Evolutionary conservation across 2,797 vertebrate species (phyloP).

Genomic region (Syngnathus rostellatus): DNA sequence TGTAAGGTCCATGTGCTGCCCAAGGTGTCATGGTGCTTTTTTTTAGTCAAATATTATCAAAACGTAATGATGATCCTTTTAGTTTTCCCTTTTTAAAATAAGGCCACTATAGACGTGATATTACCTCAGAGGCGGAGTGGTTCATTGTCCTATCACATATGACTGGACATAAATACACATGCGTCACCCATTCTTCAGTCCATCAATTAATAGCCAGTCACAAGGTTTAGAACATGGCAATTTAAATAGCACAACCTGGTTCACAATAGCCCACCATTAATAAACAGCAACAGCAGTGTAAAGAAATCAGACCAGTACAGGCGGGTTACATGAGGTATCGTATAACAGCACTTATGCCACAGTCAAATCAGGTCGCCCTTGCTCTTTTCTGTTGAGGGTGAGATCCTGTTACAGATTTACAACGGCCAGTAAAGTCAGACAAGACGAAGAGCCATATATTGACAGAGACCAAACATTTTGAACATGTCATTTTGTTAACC

Average conservation of each 20-base stretch:
- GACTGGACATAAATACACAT: conserved; percentile 1
- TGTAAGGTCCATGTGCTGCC: background rate
- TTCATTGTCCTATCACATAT: background rate
- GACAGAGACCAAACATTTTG: background rate
- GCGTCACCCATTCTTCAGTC: conserved; percentile 4
- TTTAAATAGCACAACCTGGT: conserved; percentile 45
- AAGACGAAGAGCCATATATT: background rate
- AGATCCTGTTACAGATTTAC: conserved; percentile 9
- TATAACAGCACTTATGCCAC: conserved; percentile 49
- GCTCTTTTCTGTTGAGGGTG: conserved; percentile 14
- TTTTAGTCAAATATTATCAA: background rate
- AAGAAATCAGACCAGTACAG: conserved; percentile 51
- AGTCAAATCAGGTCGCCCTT: conserved; percentile 19
- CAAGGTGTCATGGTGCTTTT: background rate
- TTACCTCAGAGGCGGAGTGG: background rate
- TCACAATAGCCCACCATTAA: conserved; percentile 58
- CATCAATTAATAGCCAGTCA: conserved; percentile 20
- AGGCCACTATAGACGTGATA: background rate
- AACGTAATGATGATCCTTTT: background rate
- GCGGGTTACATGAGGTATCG: conserved; percentile 59
- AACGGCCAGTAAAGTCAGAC: conserved; percentile 1
- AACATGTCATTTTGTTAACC: conserved; percentile 62
- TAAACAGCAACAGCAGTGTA: conserved; percentile 53
- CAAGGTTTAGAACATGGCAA: background rate
- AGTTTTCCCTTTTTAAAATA: background rate